Base-by-base conservation (phyloP, 2,113 vertebrate genomes). In the Lagopus leucura region DNA sequence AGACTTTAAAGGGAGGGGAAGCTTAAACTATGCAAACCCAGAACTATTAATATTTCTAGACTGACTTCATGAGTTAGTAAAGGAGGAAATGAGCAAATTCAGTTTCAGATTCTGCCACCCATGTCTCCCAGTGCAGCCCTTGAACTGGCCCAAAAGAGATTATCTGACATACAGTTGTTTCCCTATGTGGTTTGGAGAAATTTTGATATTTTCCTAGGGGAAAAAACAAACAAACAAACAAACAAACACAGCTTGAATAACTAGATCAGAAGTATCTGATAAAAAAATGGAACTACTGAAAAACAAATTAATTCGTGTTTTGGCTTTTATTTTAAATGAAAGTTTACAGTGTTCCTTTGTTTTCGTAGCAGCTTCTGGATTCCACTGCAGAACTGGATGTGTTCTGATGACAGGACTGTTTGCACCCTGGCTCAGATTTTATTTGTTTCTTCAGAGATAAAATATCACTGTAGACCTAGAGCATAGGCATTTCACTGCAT, bases 21-120 rank as follows among this genome's bases (percentile, higher is more conserved):
- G 36, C 74, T 85, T 74, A 82, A 89, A 64, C 50, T 84, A 57
- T 58, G 58, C 54, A 71, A 80, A 32, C 25, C 11, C 43, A 88
- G 43, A 50, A 69, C 9, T 91, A 84, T 30, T 83, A 86, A 90
- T 77, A 76, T 14, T 67, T 95, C 50, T 67, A 80, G 67, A 65
- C 47, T 95, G 91, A 92, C 75, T 94, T 94, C 38, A 86, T 71
- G 69, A 67, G 24, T 83, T 77, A 86, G 77, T 89, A 77, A 74
- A 77, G 63, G 58, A 96, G 82, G 73, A 94, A 93, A 93, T 74
- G 32, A 93, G 63, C 60, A 93, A 82, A 82, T 89, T 42, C 50
- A 55, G 64, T 66, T 76, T 76, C 85, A 88, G 65, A 8, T 19
- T 85, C 63, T 85, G 74, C 66, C 71, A 61, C 71, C 40, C 48